Evolutionary conservation across 1,140 invertebrate genomes (phyloP).

Genomic region (Zophobas atratus): DNA sequence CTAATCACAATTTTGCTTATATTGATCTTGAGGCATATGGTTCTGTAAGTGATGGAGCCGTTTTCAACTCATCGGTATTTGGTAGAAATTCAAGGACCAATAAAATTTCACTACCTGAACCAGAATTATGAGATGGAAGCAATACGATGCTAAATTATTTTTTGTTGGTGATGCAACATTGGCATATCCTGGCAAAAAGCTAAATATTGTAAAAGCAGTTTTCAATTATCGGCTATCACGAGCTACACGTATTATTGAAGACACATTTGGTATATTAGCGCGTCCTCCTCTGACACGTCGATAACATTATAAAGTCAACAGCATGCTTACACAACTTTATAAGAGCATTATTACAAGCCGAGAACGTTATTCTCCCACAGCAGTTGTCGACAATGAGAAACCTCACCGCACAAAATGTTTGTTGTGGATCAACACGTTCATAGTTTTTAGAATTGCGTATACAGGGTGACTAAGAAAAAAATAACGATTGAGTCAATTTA

Average conservation of each 20-base stretch:
- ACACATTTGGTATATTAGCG: slow-evolving; percentile 13
- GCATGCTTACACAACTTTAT: slow-evolving; percentile 6
- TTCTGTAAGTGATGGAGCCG: background rate
- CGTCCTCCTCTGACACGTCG: background rate
- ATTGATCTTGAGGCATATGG: background rate
- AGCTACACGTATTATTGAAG: slow-evolving; percentile 2
- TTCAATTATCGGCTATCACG: slow-evolving; percentile 29
- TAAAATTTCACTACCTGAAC: background rate
- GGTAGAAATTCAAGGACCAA: background rate
- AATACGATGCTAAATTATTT: background rate
- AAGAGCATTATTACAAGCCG: background rate
- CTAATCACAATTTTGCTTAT: background rate
- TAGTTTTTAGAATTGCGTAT: no score
- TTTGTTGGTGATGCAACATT: slow-evolving; percentile 1
- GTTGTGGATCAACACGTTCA: no score
- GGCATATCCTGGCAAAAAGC: background rate
- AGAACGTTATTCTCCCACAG: no score
- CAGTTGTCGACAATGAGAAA: no score
- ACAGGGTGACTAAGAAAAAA: no score
- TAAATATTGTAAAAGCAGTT: background rate
- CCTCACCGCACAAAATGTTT: no score
- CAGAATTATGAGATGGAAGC: background rate
- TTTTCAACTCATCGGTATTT: background rate
- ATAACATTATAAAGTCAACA: background rate
- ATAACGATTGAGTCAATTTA: no score